phyloP scores from a whole-genome alignment of 2,113 vertebrate genomes.

The Sula dactylatra region DNA sequence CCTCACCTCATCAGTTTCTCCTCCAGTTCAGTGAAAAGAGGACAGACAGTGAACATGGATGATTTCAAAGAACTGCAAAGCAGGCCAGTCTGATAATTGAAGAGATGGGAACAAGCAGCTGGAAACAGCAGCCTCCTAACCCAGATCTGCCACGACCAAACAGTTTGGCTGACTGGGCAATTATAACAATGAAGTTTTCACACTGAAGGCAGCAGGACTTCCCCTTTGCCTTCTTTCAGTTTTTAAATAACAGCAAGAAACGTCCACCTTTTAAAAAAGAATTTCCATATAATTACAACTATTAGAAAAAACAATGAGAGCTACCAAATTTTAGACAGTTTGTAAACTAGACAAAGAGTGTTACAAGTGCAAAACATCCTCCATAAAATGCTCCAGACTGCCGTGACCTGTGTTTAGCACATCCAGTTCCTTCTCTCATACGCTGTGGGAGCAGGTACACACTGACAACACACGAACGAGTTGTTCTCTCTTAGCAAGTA shows the following conservation, averaged over 20 bases:
- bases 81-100: background rate
- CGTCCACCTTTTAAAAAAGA: background rate
- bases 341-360: background rate
- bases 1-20: background rate
- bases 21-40: background rate
- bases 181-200: background rate
- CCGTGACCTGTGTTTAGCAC: background rate
- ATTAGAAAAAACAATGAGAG: background rate
- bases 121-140: conserved; percentile 31
- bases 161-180: background rate
- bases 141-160: background rate
- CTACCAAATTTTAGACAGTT: background rate
- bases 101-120: background rate
- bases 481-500: background rate
- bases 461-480: background rate
- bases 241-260: background rate
- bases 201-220: background rate
- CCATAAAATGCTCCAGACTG: background rate
- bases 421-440: background rate
- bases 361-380: background rate
- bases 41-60: background rate
- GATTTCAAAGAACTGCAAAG: background rate
- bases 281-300: background rate
- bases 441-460: background rate
- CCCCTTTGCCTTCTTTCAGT: background rate